Conservation (phyloP, 2,113 vertebrate genomes). For the Tapirus terrestris region DNA sequence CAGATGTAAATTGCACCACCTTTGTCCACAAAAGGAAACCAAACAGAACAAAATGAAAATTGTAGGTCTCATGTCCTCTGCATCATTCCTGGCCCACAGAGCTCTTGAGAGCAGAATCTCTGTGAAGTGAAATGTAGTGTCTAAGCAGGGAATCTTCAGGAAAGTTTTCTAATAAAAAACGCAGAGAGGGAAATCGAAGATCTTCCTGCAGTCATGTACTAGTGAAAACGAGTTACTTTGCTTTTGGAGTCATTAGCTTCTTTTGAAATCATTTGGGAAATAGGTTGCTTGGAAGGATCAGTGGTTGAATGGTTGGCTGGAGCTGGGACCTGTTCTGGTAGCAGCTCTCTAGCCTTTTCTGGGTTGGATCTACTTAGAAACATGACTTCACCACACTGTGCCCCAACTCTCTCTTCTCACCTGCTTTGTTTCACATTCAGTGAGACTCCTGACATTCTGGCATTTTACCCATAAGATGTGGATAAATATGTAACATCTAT, state of each 20-base stretch:
- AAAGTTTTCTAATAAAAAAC: not conserved
- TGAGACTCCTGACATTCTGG: not conserved
- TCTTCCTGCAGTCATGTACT: not conserved
- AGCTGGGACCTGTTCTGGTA: not conserved
- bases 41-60: not conserved
- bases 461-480: not conserved
- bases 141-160: not conserved
- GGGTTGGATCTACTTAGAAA: not conserved
- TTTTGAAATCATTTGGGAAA: conserved; percentile 22
- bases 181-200: not conserved
- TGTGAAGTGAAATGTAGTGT: not conserved
- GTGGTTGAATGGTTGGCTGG: rapidly evolving
- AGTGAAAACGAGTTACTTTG: not conserved
- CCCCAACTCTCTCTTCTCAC: not conserved
- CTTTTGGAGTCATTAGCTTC: not conserved
- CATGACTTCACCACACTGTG: rapidly evolving
- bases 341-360: not conserved
- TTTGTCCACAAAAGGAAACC: not conserved
- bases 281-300: not conserved
- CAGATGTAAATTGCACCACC: not conserved
- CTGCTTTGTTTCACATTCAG: not conserved
- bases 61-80: not conserved
- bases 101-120: not conserved
- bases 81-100: not conserved
- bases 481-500: not conserved